Percentiles rank a stretch among this genome's conserved stretches.
Evolutionary conservation across 1,140 invertebrate species (phyloP).

Genomic region (Caenorhabditis briggsae): DNA sequence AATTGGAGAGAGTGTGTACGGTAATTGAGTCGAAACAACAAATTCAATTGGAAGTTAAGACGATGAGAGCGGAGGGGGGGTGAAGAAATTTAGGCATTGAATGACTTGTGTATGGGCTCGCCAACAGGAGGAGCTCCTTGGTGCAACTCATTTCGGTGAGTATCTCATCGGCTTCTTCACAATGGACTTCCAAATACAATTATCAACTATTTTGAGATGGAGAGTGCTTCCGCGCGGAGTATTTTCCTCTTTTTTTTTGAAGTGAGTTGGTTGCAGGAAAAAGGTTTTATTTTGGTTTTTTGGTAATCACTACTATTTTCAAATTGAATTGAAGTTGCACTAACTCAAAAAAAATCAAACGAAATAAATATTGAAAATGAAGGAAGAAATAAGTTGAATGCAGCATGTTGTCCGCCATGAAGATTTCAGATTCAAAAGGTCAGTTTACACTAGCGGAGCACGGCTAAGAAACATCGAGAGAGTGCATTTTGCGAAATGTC

Average conservation of each 20-base stretch:
- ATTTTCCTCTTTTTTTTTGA: not conserved
- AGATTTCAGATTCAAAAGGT: constrained; percentile 40
- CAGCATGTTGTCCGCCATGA: not conserved
- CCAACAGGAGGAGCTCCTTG: not conserved
- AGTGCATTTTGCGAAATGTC: constrained; percentile 52
- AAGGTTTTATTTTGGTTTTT: not conserved
- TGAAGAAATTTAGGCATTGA: constrained; percentile 50
- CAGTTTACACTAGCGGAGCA: not conserved
- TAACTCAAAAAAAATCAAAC: not conserved
- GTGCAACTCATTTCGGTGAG: constrained; percentile 53
- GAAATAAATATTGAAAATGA: not conserved
- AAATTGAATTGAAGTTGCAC: too few species aligned
- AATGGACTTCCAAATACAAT: constrained; percentile 55
- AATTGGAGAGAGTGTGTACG: constrained; percentile 20
- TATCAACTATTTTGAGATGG: constrained; percentile 56
- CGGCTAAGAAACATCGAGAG: constrained; percentile 12
- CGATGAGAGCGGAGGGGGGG: not conserved
- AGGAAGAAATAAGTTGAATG: not conserved
- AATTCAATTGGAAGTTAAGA: constrained; percentile 56
- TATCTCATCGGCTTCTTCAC: constrained; percentile 50
- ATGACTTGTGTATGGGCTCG: constrained; percentile 17
- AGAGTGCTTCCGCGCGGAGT: constrained; percentile 42
- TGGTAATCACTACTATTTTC: not conserved
- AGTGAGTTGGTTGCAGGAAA: constrained; percentile 18
- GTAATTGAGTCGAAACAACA: constrained; percentile 55